A percentile compares a stretch with the other conserved stretches of the same genome.
Conservation (phyloP, 2,888 invertebrate genomes). For the Patella depressa region DNA sequence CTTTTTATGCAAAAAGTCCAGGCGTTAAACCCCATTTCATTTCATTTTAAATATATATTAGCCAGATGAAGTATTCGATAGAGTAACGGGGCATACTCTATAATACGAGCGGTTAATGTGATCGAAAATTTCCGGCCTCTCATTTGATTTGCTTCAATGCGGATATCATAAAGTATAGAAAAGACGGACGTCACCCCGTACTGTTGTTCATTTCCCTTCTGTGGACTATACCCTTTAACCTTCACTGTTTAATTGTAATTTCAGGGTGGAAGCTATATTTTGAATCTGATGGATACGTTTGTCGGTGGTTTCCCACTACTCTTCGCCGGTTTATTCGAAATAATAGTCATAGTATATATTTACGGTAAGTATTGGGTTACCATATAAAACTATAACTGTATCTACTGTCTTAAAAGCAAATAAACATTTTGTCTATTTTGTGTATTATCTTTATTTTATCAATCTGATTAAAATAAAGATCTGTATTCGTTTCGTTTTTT, state of each 20-base stretch:
- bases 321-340: constrained; percentile 68
- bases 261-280: constrained; percentile 69
- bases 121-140: no score
- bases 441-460: background rate
- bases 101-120: no score
- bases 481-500: no score
- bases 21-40: no score
- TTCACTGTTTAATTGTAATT: constrained; percentile 66
- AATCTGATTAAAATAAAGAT: no score
- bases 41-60: no score
- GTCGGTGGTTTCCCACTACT: constrained; percentile 70
- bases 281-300: constrained; percentile 68
- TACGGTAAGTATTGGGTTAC: constrained; percentile 63
- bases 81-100: no score
- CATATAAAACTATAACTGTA: no score
- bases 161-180: background rate
- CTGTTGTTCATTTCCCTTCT: background rate
- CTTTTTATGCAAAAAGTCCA: no score
- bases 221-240: background rate
- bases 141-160: no score
- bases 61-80: no score
- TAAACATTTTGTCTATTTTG: background rate
- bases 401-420: no score
- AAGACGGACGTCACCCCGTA: background rate
- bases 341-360: constrained; percentile 63